Evolutionary conservation across 1,140 invertebrate species (phyloP).

Genomic region (Mizuhopecten yessoensis): DNA sequence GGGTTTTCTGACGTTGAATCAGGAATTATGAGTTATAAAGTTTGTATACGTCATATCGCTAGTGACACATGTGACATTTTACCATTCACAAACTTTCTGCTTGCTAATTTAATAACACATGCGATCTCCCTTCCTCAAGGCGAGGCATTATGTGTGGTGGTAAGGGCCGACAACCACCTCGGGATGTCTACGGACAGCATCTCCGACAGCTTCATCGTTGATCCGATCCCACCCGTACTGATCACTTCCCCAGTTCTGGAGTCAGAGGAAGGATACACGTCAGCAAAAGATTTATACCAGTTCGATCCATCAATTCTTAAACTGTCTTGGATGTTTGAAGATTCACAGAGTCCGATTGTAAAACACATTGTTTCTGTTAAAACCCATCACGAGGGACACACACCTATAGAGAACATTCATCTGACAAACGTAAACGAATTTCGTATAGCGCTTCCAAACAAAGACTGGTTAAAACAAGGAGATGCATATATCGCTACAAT

Average conservation of each 20-base stretch:
- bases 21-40: slow-evolving; percentile 65
- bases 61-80: slow-evolving; percentile 62
- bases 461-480: slow-evolving; percentile 62
- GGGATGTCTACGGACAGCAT: slow-evolving; percentile 52
- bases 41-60: slow-evolving; percentile 53
- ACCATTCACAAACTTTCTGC: slow-evolving; percentile 42
- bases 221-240: slow-evolving; percentile 59
- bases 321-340: slow-evolving; percentile 68
- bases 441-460: slow-evolving; percentile 45
- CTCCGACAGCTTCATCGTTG: slow-evolving; percentile 66
- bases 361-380: slow-evolving; percentile 59
- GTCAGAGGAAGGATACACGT: slow-evolving; percentile 6
- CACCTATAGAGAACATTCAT: slow-evolving; percentile 49
- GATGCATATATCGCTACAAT: slow-evolving; percentile 65
- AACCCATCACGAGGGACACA: slow-evolving; percentile 64
- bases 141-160: slow-evolving; percentile 61
- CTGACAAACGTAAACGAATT: slow-evolving; percentile 48
- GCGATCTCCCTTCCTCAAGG: slow-evolving; percentile 54
- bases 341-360: slow-evolving; percentile 69
- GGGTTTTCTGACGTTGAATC: slow-evolving; percentile 73
- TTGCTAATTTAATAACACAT: slow-evolving; percentile 46
- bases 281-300: slow-evolving; percentile 3
- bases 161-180: slow-evolving; percentile 66
- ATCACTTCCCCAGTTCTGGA: slow-evolving; percentile 46
- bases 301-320: slow-evolving; percentile 67